These are phyloP conservation scores for Caenorhabditis briggsae DNA, from an alignment of 1,140 invertebrate genomes.

Conservation along the genomic window DNA sequence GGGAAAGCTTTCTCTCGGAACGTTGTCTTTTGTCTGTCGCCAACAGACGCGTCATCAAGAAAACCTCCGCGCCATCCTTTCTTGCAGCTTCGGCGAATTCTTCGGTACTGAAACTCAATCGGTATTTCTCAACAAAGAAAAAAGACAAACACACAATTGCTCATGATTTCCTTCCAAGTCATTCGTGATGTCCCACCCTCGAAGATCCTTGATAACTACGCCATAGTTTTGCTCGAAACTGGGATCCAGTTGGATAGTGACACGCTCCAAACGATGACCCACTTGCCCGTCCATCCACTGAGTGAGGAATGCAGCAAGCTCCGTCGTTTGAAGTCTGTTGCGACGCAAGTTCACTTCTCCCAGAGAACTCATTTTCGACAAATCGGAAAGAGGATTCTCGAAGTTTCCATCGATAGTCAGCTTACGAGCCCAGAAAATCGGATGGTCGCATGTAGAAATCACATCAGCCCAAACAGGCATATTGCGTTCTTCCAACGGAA, in stretches of 20 bases:
- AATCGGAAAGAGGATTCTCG: background rate
- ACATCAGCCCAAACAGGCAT: background rate
- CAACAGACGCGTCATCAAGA: no score
- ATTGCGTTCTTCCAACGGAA: background rate
- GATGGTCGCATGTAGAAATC: background rate
- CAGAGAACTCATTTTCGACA: background rate
- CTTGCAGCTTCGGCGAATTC: no score
- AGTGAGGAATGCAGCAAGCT: background rate
- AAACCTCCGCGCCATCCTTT: no score
- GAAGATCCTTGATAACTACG: no score
- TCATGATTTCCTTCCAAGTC: no score
- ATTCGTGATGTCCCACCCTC: no score
- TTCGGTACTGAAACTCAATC: no score
- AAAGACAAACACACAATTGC: no score
- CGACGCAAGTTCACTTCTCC: background rate
- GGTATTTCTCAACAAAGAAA: no score
- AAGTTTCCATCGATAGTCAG: background rate
- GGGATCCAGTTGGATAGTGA: background rate
- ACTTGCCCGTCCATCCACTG: background rate
- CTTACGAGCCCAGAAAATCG: conserved; percentile 4
- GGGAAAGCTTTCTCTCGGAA: no score
- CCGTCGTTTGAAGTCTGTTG: background rate
- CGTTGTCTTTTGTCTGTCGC: no score
- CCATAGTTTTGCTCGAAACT: no score
- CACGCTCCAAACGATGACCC: background rate